Percentiles rank a stretch among this genome's conserved stretches.
Evolutionary conservation across 2,113 vertebrate species (phyloP).

Genomic region (Electrona antarctica): DNA sequence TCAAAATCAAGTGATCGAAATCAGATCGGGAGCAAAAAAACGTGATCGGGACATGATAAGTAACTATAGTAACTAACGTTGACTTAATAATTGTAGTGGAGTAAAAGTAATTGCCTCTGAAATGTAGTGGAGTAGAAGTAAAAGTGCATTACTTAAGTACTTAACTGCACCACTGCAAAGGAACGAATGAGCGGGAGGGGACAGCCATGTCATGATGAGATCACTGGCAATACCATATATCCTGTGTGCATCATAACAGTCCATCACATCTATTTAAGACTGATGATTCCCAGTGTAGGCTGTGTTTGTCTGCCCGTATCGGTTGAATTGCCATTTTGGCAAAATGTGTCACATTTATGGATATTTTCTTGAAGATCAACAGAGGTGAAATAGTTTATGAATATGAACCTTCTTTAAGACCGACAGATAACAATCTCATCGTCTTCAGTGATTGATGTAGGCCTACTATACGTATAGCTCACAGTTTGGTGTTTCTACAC

Average conservation of each 20-base stretch:
- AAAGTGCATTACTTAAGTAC: too few species aligned
- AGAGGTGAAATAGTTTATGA: not conserved
- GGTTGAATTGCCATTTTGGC: not conserved
- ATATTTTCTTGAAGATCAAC: not conserved
- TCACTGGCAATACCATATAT: too few species aligned
- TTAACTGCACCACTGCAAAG: not conserved
- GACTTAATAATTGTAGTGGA: too few species aligned
- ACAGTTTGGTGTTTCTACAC: constrained; percentile 11
- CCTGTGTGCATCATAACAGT: too few species aligned
- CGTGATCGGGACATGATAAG: too few species aligned
- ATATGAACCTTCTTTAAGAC: not conserved
- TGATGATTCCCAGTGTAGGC: constrained; percentile 21
- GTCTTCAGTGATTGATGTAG: constrained; percentile 15
- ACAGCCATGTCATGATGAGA: not conserved
- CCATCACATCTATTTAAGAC: not conserved
- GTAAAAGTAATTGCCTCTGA: too few species aligned
- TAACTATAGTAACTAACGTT: too few species aligned
- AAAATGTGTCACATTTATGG: constrained; percentile 8
- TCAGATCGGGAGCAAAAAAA: too few species aligned
- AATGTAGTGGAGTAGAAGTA: too few species aligned
- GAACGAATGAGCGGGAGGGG: constrained; percentile 29
- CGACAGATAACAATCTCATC: not conserved
- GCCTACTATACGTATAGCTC: constrained; percentile 21
- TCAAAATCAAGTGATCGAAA: too few species aligned
- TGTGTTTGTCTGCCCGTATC: not conserved